phyloP scores from a whole-genome alignment of 2,797 vertebrate genomes.

The Rhinella marina region DNA sequence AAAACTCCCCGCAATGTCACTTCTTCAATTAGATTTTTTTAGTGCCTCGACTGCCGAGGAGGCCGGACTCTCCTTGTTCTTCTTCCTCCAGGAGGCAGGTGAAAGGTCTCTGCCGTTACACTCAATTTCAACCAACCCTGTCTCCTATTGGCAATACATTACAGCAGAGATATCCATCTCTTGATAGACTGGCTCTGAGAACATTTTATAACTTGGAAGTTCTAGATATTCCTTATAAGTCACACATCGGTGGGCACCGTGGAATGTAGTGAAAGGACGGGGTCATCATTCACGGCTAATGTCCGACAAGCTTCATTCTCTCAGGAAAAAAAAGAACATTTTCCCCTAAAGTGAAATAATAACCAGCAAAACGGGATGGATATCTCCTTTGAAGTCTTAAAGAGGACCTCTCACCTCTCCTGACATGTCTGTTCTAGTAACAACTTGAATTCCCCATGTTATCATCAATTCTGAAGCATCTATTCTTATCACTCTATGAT shows the following conservation, averaged over 20 bases:
- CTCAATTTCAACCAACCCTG: constrained; percentile 44
- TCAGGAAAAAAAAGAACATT: neutral
- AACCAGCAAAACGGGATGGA: neutral
- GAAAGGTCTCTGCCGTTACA: constrained; percentile 23
- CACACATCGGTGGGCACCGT: constrained; percentile 1
- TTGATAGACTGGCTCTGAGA: neutral
- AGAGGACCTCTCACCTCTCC: too few relatives aligned
- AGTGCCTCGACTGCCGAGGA: constrained; percentile 31
- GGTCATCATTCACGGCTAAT: neutral
- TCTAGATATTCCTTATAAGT: constrained; percentile 26
- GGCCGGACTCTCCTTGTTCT: constrained; percentile 32
- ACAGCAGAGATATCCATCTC: constrained; percentile 46
- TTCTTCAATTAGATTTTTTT: constrained; percentile 62
- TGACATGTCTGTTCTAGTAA: too few relatives aligned
- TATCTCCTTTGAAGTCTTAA: neutral
- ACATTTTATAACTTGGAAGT: constrained; percentile 21
- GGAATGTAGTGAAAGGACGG: neutral
- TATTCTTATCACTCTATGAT: too few relatives aligned
- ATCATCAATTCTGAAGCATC: too few relatives aligned
- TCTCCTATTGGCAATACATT: constrained; percentile 42
- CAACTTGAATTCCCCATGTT: too few relatives aligned
- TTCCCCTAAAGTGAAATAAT: neutral
- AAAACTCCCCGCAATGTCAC: constrained; percentile 69
- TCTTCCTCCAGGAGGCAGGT: constrained; percentile 27
- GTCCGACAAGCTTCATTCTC: neutral